phyloP scores from a whole-genome alignment of 2,113 vertebrate genomes.

The Arvicanthis niloticus region DNA sequence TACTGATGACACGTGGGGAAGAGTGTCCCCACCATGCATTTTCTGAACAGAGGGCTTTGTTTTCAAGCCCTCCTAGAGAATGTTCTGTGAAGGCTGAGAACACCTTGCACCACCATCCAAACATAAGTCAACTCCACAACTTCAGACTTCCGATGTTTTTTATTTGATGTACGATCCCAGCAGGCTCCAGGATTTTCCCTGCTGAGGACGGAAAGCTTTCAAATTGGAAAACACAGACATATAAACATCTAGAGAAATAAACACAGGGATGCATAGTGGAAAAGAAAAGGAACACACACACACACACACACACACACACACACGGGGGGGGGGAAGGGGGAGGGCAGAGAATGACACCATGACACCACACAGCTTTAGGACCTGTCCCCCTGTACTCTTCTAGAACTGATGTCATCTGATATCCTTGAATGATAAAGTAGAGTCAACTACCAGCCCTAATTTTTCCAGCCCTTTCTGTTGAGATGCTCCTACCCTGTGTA shows the following conservation, averaged over 20 bases:
- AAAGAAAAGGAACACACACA: not conserved
- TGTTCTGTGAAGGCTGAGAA: not conserved
- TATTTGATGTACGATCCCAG: not conserved
- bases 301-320: not conserved
- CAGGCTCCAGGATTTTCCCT: not conserved
- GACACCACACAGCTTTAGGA: not conserved
- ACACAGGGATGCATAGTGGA: not conserved
- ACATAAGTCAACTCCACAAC: not conserved
- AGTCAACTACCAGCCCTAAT: no score
- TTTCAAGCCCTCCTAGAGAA: not conserved
- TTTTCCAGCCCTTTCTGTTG: not conserved
- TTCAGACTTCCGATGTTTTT: not conserved
- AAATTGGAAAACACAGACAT: not conserved
- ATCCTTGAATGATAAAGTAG: not conserved
- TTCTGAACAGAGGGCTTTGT: not conserved
- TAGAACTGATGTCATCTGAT: not conserved
- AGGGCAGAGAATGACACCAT: not conserved
- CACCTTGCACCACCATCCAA: not conserved
- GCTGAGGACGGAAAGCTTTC: not conserved
- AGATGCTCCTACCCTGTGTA: not conserved
- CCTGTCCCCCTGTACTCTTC: not conserved
- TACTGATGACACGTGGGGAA: not conserved
- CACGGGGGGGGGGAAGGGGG: not conserved
- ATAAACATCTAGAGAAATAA: not conserved
- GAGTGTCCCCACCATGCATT: not conserved